phyloP scores from a whole-genome alignment of 2,113 vertebrate species.

The Sorex araneus region DNA sequence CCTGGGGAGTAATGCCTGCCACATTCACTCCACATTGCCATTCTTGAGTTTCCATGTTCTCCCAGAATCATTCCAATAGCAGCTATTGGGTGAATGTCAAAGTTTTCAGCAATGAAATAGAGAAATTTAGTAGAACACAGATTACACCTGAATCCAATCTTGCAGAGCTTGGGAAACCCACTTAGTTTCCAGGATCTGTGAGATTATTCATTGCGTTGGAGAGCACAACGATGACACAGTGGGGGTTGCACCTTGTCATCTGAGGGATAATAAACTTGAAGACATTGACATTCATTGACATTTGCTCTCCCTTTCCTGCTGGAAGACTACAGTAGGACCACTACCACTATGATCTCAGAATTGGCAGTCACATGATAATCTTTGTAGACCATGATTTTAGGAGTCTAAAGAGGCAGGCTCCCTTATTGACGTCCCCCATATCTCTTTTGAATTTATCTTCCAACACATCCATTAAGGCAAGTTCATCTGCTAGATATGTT shows the following conservation, averaged over 20 bases:
- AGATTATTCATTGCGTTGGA: slow-evolving; percentile 98
- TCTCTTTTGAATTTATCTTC: no score
- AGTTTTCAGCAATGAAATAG: slow-evolving; percentile 94
- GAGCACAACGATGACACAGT: slow-evolving; percentile 96
- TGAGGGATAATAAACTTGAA: slow-evolving; percentile 98
- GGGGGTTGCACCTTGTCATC: slow-evolving; percentile 95
- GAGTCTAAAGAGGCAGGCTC: no score
- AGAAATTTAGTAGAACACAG: slow-evolving; percentile 98
- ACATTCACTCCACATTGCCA: slow-evolving; percentile 99
- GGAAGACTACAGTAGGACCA: slow-evolving; percentile 96
- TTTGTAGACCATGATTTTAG: no score
- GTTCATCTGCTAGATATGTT: no score
- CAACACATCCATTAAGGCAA: no score
- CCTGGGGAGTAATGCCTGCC: slow-evolving; percentile 95
- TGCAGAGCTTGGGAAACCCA: slow-evolving; percentile 96
- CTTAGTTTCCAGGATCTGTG: slow-evolving; percentile 99
- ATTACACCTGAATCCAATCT: slow-evolving; percentile 98
- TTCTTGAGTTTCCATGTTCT: slow-evolving; percentile 99
- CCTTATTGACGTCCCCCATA: no score
- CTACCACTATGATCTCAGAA: slow-evolving; percentile 96
- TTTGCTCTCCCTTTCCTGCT: slow-evolving; percentile 98
- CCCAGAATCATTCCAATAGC: slow-evolving; percentile 97
- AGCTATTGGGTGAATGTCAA: slow-evolving; percentile 95
- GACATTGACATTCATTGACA: slow-evolving; percentile 98
- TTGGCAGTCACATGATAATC: slow-evolving; percentile 96